These are phyloP conservation scores for Pachypeltis micranthus DNA, from an alignment of 1,140 invertebrate genomes.

Conservation along the genomic window DNA sequence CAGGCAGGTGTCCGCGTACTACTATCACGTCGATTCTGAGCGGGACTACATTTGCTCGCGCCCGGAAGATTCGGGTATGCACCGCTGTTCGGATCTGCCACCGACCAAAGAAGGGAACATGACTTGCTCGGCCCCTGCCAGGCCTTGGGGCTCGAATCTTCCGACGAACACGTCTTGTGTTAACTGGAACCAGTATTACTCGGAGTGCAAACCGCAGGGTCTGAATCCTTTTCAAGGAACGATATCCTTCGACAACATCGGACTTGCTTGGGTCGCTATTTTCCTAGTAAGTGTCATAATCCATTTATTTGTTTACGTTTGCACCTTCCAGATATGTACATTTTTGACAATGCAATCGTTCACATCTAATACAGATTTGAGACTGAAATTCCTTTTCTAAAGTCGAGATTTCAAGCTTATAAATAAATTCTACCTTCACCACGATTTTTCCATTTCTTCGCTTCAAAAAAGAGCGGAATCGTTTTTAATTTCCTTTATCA, in stretches of 20 bases:
- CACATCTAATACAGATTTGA: no score
- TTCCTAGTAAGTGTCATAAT: slow-evolving; percentile 79
- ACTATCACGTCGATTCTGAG: slow-evolving; percentile 63
- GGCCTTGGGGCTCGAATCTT: slow-evolving; percentile 37
- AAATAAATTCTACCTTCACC: no score
- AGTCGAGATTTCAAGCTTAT: no score
- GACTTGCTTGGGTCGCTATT: slow-evolving; percentile 98
- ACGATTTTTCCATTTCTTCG: no score
- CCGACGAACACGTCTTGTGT: slow-evolving; percentile 62
- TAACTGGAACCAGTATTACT: slow-evolving; percentile 99
- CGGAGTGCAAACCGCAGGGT: slow-evolving; percentile 79
- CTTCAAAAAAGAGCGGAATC: no score
- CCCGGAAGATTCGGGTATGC: slow-evolving; percentile 89
- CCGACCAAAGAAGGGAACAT: slow-evolving; percentile 47
- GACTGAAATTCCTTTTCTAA: no score
- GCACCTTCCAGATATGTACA: no score
- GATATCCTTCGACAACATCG: slow-evolving; percentile 99
- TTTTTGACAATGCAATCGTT: no score
- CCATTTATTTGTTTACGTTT: no score
- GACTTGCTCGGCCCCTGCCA: slow-evolving; percentile 43
- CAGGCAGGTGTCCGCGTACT: slow-evolving; percentile 59
- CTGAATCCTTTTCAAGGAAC: slow-evolving; percentile 98
- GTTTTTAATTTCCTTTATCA: no score
- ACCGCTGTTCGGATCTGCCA: slow-evolving; percentile 77
- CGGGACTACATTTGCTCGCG: slow-evolving; percentile 96